Base-by-base conservation (phyloP, 1,140 invertebrate species). In the Bradynema listronoti region DNA sequence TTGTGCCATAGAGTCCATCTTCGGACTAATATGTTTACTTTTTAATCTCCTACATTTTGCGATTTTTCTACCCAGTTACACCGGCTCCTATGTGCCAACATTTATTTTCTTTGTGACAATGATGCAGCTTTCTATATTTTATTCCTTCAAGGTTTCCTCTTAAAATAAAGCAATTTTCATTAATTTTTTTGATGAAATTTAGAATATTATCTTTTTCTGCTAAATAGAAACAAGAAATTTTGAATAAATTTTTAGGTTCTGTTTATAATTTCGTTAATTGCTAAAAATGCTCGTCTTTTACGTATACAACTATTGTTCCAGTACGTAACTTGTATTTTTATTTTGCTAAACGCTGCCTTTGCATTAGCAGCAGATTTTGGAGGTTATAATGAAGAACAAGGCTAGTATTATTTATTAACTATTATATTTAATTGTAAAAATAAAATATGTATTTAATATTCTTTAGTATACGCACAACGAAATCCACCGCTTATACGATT, bases 351-450 rank as follows among this genome's bases (percentile, higher is more conserved):
- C 47, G 69, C 72, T 19, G 58, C 70, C 19, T 74, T 74, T 51
- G 73, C 72, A 9, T 47, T 74, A 11, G 68, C 72, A 4, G 72
- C 72, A n/a, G 72, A 74, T 56, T 75, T 74, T 51, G 72, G 72
- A 50, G 72, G 72, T 16, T 74, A 71, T 56, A 66, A 76, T 58
- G 72, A 74, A 51, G 69, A 74, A 54, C 47, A 32, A 30, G 34
- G 29, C 7, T 7, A 19, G 11, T 39, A n/a, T 30, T 5, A 22
- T 71, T 7, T 43, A 59, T 41, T 11, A 16, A 49, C 46, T n/a
- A n/a, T n/a, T n/a, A n/a, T n/a, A 11, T 39, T 19, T 39, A 19
- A 39, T 39, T 39, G 19, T 39, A 39, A 11, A 39, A 39, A 11
- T 39, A 11, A 39, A 11, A 39, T 39, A 39, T 39, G 19, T 19